These are phyloP conservation scores for Nebria ingens DNA, from an alignment of 1,140 invertebrate genomes.

Conservation along the genomic window DNA sequence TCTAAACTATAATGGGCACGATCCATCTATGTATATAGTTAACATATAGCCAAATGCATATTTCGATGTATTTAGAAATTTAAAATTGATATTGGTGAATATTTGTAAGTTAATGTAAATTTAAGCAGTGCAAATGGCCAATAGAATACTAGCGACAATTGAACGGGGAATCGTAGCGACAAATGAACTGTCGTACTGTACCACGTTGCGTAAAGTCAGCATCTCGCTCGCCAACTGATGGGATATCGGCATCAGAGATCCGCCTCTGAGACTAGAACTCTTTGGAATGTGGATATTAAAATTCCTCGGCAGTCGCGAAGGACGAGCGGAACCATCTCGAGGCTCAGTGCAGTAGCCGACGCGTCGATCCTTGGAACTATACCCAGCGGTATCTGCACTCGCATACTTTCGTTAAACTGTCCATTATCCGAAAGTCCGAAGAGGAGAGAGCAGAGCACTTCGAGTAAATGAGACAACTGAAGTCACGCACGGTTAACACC, in stretches of 20 bases:
- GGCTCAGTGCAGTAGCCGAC: neutral
- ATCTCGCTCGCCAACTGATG: neutral
- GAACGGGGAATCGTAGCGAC: neutral
- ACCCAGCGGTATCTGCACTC: slow-evolving; percentile 1
- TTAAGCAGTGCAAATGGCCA: too few species aligned
- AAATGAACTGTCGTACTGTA: neutral
- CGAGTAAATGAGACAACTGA: neutral
- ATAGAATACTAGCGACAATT: too few species aligned
- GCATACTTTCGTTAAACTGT: slow-evolving; percentile 9
- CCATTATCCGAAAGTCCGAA: slow-evolving; percentile 8
- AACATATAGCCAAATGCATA: too few species aligned
- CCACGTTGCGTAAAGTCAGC: neutral
- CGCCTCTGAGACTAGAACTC: neutral
- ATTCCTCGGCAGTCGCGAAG: slow-evolving; percentile 5
- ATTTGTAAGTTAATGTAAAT: too few species aligned
- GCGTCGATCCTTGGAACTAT: neutral
- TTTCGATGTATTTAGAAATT: too few species aligned
- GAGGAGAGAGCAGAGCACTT: too few species aligned
- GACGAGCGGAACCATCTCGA: neutral
- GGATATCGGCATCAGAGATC: neutral
- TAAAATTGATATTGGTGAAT: too few species aligned
- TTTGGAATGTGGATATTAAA: slow-evolving; percentile 7
- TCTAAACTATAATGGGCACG: too few species aligned
- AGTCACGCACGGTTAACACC: slow-evolving; percentile 6
- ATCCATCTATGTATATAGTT: too few species aligned